These are phyloP conservation scores for Salvator merianae DNA, from an alignment of 2,113 vertebrate species.

Conservation along the genomic window DNA sequence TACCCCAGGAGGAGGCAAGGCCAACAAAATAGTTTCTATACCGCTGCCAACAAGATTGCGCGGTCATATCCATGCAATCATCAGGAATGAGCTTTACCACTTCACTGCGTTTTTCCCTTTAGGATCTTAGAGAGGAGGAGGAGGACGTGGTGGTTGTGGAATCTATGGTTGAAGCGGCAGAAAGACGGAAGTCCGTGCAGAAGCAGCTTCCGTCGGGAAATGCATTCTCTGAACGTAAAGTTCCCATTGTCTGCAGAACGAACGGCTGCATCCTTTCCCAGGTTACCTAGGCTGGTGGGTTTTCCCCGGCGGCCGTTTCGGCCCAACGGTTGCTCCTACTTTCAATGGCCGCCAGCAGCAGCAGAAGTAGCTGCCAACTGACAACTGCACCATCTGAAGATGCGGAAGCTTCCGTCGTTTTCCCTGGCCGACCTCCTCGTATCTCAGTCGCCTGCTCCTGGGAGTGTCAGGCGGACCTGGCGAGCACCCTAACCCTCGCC, in stretches of 20 bases:
- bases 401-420: accelerated
- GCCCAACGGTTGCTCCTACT: background rate
- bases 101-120: too few species aligned
- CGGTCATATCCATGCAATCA: too few species aligned
- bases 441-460: slow-evolving; percentile 38
- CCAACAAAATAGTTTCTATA: too few species aligned
- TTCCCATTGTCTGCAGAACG: background rate
- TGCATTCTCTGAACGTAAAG: background rate
- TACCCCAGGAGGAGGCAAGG: too few species aligned
- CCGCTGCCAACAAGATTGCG: too few species aligned
- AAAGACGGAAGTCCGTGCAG: background rate
- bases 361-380: background rate
- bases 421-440: background rate
- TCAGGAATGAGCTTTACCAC: too few species aligned
- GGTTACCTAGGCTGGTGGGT: too few species aligned
- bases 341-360: slow-evolving; percentile 23
- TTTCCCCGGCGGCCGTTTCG: background rate
- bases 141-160: background rate
- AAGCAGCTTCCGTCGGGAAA: background rate
- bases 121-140: background rate
- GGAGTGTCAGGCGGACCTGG: slow-evolving; percentile 26
- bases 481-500: slow-evolving; percentile 1
- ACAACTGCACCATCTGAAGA: background rate
- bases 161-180: background rate
- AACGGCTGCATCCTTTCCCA: too few species aligned